Percentiles rank a stretch among this genome's conserved stretches.
Conservation (phyloP, 2,888 invertebrate genomes). For the Aethes cnicana region DNA sequence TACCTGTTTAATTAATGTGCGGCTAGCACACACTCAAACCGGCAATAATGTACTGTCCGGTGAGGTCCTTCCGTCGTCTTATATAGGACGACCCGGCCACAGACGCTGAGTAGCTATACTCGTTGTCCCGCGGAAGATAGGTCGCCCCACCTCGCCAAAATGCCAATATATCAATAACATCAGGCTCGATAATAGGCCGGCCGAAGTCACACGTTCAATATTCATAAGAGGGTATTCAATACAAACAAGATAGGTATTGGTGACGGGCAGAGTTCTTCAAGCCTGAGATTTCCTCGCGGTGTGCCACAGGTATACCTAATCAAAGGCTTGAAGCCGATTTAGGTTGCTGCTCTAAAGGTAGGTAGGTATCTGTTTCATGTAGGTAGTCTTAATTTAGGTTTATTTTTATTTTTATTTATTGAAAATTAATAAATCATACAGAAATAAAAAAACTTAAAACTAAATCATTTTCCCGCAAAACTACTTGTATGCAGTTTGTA, state of each 20-base stretch:
- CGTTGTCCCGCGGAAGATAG: slow-evolving; percentile 39
- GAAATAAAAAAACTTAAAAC: too few species aligned
- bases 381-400: too few species aligned
- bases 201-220: slow-evolving; percentile 56
- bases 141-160: slow-evolving; percentile 48
- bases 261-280: slow-evolving; percentile 51
- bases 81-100: slow-evolving; percentile 64
- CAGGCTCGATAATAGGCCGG: slow-evolving; percentile 39
- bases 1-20: slow-evolving; percentile 56
- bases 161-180: slow-evolving; percentile 37
- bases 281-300: slow-evolving; percentile 41
- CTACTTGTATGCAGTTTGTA: too few species aligned
- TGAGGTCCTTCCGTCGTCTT: slow-evolving; percentile 62
- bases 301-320: slow-evolving; percentile 28
- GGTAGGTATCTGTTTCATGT: slow-evolving; percentile 9
- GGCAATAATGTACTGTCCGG: slow-evolving; percentile 56
- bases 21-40: slow-evolving; percentile 59
- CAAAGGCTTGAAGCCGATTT: slow-evolving; percentile 9
- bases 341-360: slow-evolving; percentile 4
- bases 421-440: too few species aligned
- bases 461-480: too few species aligned
- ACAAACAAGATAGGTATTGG: slow-evolving; percentile 53
- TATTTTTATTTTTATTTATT: too few species aligned
- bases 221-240: slow-evolving; percentile 57
- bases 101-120: slow-evolving; percentile 18